Evolutionary conservation across 2,113 vertebrate genomes (phyloP).

Genomic region (Plecturocebus donacophilus): DNA sequence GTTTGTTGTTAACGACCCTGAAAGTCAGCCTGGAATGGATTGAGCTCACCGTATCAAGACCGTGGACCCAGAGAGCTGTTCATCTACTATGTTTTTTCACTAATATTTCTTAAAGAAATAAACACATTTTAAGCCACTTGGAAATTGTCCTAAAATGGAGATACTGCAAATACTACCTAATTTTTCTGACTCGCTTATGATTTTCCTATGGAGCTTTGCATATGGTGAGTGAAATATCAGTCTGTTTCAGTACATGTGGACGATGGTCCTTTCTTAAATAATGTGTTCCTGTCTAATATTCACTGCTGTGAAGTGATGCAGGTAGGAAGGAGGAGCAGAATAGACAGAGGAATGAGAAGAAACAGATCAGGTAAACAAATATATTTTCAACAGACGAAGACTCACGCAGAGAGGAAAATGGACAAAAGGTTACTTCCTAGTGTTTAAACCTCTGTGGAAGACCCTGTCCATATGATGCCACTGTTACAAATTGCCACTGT

Average conservation of each 20-base stretch:
- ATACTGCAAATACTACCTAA: not conserved
- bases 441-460: not conserved
- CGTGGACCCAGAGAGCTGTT: not conserved
- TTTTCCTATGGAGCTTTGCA: not conserved
- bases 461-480: not conserved
- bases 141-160: not conserved
- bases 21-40: accelerated
- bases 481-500: not conserved
- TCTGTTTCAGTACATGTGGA: accelerated
- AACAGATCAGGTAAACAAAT: not conserved
- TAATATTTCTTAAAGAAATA: not conserved
- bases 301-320: accelerated
- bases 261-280: not conserved
- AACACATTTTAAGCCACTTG: not conserved
- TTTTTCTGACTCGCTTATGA: not conserved
- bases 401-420: not conserved
- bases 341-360: not conserved
- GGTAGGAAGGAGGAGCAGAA: not conserved
- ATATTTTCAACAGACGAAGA: not conserved
- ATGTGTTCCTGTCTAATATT: not conserved
- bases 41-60: not conserved
- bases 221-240: not conserved
- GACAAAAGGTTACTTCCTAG: not conserved
- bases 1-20: not conserved
- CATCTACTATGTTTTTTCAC: not conserved